These are phyloP conservation scores for Blennius ocellaris DNA, from an alignment of 2,113 vertebrate genomes.

Conservation along the genomic window DNA sequence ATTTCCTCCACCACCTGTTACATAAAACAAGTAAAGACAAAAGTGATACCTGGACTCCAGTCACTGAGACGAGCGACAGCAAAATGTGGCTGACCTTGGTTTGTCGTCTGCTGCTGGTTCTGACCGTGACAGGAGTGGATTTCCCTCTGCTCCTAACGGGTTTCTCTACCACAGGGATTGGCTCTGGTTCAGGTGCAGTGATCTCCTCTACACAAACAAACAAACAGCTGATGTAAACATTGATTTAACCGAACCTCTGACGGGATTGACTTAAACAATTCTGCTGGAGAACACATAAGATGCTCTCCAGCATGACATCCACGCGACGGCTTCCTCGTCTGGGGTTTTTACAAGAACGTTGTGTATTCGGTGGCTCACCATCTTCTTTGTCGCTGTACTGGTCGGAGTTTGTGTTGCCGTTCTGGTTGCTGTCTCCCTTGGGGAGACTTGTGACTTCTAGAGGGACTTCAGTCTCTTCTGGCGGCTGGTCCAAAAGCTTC, in stretches of 20 bases:
- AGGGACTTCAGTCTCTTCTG: slow-evolving; percentile 75
- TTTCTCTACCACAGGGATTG: slow-evolving; percentile 89
- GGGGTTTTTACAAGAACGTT: too few relatives aligned
- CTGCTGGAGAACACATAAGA: too few relatives aligned
- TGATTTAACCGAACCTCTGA: too few relatives aligned
- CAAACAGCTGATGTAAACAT: not conserved
- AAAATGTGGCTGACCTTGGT: slow-evolving; percentile 83
- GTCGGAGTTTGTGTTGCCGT: slow-evolving; percentile 93
- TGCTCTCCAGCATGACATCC: too few relatives aligned
- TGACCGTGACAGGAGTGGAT: slow-evolving; percentile 81
- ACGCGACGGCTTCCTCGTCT: too few relatives aligned
- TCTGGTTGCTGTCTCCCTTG: slow-evolving; percentile 89
- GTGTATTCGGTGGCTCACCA: slow-evolving; percentile 78
- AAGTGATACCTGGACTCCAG: not conserved
- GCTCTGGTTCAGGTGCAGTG: slow-evolving; percentile 73
- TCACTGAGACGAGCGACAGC: not conserved
- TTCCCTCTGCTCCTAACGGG: slow-evolving; percentile 89
- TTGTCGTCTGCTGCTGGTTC: slow-evolving; percentile 89
- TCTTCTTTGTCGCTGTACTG: slow-evolving; percentile 98
- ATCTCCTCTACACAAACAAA: slow-evolving; percentile 65
- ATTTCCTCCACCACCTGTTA: slow-evolving; percentile 82
- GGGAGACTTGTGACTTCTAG: slow-evolving; percentile 85
- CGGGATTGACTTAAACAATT: too few relatives aligned
- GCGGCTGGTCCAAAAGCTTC: slow-evolving; percentile 89
- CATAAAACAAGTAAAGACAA: not conserved